Base-by-base conservation (phyloP, 1,140 invertebrate genomes). In the Leptinotarsa defecta region DNA sequence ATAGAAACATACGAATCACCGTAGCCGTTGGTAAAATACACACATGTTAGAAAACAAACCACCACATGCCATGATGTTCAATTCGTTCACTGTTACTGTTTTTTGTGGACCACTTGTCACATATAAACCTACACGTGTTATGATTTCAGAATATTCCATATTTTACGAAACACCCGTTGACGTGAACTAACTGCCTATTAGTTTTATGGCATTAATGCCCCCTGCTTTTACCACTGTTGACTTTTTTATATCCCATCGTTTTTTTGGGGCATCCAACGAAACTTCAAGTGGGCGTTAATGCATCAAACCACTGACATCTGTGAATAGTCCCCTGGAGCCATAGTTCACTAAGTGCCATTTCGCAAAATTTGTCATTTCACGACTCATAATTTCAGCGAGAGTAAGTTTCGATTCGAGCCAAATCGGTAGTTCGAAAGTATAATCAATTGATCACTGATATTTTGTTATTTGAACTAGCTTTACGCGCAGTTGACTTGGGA, bases 41-140 rank as follows among this genome's bases (percentile, higher is more conserved):
- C 49, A 24, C 48, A 71, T 71, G 43, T 71, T 57, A 49, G 57
- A 24, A 43, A 34, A 57, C 52, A 57, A 57, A n/a, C 52, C 52
- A 68, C 65, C 65, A 68, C 65, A 68, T 68, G 65, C 65, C 22
- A 68, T 27, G 65, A 68, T 27, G n/a, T 27, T 68, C 17, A 43
- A n/a, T 68, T 68, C 24, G 24, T 24, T 24, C 24, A 27, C 65
- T 24, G 65, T 34, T n/a, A 19, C 43, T 17, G 43, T 68, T 68
- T 68, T 68, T 68, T 68, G 22, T 68, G 27, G 65, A 43, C 65
- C 43, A 68, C 65, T 68, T 68, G 65, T 68, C 24, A 5, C 24
- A 24, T 68, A 8, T 68, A 6, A 34, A 11, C 27, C 27, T 68
- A 68, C 65, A 68, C 65, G 65, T 68, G 65, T 68, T 68, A 68